Base-by-base conservation (phyloP, 2,888 invertebrate species). In the Callyntrura guangdongensis region DNA sequence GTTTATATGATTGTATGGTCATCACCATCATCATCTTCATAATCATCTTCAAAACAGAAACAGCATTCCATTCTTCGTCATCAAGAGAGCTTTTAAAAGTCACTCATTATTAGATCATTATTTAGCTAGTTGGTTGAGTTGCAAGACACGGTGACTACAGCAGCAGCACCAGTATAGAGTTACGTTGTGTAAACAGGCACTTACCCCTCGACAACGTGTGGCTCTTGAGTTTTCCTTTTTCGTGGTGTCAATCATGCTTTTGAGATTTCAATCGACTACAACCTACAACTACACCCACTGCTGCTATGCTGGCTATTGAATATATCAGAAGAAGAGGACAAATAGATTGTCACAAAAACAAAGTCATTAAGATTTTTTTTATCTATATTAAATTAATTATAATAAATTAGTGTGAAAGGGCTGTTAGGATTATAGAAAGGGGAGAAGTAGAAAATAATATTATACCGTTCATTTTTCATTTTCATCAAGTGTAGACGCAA, bases 301-400 rank as follows among this genome's bases (percentile, higher is more conserved):
- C 8, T n/a, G 56, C 56, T 17, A 8, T 8, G 2, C 56, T n/a
- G 17, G 14, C 17, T 56, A 1, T n/a, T 3, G 56, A 56, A n/a
- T 14, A 8, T 17, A 56, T 67, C 3, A 20, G 17, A 64, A 20
- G 36, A 36, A 77, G 85, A 49, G 45, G 90, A 90, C 90, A 90
- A 90, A 86, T 90, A 45, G 85, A 79, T 72, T 81, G 79, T 74
- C 74, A 74, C 85, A 85, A 83, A 83, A 83, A 67, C 79, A 79
- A 79, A 79, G 79, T n/a, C 81, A 81, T 59, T 81, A 59, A 45
- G 45, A 61, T 59, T 25, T 59, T n/a, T 74, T 25, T 59, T 27
- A 6, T 14, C 14, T 0, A 49, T 36, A 61, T 81, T 81, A 59
- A 81, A 61, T 81, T 81, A 59, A 77, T 61, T 36, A 81, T 81